These are phyloP conservation scores for Ochotona curzoniae DNA, from an alignment of 2,113 vertebrate species.

Conservation along the genomic window DNA sequence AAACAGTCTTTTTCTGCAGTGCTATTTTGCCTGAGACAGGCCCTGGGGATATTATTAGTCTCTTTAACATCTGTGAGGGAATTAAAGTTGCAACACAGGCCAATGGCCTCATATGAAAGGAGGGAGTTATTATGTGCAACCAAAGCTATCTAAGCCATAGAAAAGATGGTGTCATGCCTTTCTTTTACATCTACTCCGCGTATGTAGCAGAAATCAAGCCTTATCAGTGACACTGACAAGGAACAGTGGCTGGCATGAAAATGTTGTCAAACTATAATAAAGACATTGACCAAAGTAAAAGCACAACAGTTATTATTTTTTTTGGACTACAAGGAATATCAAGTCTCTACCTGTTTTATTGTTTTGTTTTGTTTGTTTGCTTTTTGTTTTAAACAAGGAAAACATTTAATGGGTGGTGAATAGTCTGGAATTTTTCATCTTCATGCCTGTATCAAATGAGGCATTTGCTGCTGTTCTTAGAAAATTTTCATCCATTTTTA, in stretches of 20 bases:
- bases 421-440: constrained; percentile 53
- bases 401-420: constrained; percentile 32
- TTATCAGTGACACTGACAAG: constrained; percentile 56
- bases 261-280: constrained; percentile 32
- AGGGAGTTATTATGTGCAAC: constrained; percentile 32
- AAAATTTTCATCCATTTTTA: constrained; percentile 54
- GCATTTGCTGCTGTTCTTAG: constrained; percentile 49
- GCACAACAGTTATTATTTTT: constrained; percentile 40
- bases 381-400: constrained; percentile 49
- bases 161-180: constrained; percentile 50
- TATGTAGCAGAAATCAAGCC: constrained; percentile 50
- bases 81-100: constrained; percentile 71
- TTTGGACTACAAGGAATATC: constrained; percentile 53
- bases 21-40: constrained; percentile 53
- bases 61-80: constrained; percentile 71
- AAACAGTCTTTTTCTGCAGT: constrained; percentile 47
- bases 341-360: background rate
- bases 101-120: constrained; percentile 56
- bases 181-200: constrained; percentile 44
- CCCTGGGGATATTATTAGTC: constrained; percentile 63
- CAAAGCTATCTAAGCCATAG: constrained; percentile 55
- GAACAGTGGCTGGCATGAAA: constrained; percentile 42
- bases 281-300: constrained; percentile 63
- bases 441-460: constrained; percentile 13
- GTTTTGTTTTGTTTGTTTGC: background rate